A percentile compares a stretch with the other conserved stretches of the same genome.
phyloP scores from a whole-genome alignment of 2,888 invertebrate genomes.

The Achlya flavicornis region DNA sequence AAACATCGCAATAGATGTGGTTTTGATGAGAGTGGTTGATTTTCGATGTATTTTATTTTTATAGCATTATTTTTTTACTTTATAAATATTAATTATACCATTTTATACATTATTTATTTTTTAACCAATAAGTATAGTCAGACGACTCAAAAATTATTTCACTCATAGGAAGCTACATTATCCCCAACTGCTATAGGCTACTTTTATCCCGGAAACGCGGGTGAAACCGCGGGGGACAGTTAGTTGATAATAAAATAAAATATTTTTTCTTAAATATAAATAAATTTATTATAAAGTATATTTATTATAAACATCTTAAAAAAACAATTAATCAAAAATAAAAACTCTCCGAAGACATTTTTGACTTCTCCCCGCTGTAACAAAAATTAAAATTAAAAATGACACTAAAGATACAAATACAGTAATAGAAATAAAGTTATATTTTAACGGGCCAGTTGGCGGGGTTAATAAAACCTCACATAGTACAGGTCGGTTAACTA shows the following conservation, averaged over 20 bases:
- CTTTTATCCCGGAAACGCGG: no score
- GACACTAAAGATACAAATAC: not conserved
- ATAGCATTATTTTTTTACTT: slow-evolving; percentile 15
- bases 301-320: slow-evolving; percentile 17
- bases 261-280: slow-evolving; percentile 14
- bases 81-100: slow-evolving; percentile 10
- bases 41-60: slow-evolving; percentile 23
- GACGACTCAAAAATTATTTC: no score
- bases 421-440: not conserved
- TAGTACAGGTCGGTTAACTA: no score
- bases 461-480: no score
- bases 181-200: no score
- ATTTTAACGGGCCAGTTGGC: no score
- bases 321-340: slow-evolving; percentile 53
- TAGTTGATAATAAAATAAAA: slow-evolving; percentile 20
- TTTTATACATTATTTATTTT: not conserved
- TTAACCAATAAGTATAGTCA: no score
- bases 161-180: no score
- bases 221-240: no score
- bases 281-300: slow-evolving; percentile 18
- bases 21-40: slow-evolving; percentile 31
- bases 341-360: slow-evolving; percentile 64
- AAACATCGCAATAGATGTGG: slow-evolving; percentile 11
- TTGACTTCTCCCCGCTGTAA: slow-evolving; percentile 59
- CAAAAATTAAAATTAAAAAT: slow-evolving; percentile 29